phyloP scores from a whole-genome alignment of 2,888 invertebrate genomes.

The Orchestes rusci region DNA sequence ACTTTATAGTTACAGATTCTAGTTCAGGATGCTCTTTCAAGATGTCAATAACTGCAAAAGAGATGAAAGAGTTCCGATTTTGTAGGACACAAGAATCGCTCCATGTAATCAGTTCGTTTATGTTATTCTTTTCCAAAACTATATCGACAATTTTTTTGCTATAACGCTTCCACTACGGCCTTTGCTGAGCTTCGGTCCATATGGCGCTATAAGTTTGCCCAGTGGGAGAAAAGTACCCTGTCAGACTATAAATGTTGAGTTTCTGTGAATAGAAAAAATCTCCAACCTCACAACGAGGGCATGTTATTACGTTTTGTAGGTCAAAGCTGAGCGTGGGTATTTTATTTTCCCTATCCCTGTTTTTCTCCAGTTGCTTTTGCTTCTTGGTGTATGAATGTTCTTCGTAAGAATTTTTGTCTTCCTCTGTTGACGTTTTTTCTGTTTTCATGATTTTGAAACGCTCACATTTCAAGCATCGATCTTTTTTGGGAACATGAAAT shows the following conservation, averaged over 20 bases:
- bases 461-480: too few relatives aligned
- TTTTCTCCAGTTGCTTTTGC: slow-evolving; percentile 6
- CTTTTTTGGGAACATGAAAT: too few relatives aligned
- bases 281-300: neutral
- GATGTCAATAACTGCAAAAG: too few relatives aligned
- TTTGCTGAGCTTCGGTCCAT: slow-evolving; percentile 24
- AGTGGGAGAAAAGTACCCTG: neutral
- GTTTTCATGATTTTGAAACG: too few relatives aligned
- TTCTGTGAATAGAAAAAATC: neutral
- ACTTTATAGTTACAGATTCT: slow-evolving; percentile 19
- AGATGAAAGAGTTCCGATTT: slow-evolving; percentile 25
- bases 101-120: slow-evolving; percentile 23
- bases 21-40: slow-evolving; percentile 20
- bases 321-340: too few relatives aligned
- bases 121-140: slow-evolving; percentile 19
- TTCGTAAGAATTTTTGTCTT: too few relatives aligned
- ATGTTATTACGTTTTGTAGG: neutral
- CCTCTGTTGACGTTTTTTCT: too few relatives aligned
- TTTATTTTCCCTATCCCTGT: slow-evolving; percentile 3
- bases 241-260: neutral
- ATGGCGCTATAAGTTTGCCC: slow-evolving; percentile 24
- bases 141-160: slow-evolving; percentile 21
- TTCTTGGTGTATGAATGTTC: too few relatives aligned
- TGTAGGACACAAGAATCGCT: slow-evolving; percentile 25
- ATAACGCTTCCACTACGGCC: slow-evolving; percentile 18